Conservation (phyloP, 2,888 invertebrate species). For the Parelbella ahira region DNA sequence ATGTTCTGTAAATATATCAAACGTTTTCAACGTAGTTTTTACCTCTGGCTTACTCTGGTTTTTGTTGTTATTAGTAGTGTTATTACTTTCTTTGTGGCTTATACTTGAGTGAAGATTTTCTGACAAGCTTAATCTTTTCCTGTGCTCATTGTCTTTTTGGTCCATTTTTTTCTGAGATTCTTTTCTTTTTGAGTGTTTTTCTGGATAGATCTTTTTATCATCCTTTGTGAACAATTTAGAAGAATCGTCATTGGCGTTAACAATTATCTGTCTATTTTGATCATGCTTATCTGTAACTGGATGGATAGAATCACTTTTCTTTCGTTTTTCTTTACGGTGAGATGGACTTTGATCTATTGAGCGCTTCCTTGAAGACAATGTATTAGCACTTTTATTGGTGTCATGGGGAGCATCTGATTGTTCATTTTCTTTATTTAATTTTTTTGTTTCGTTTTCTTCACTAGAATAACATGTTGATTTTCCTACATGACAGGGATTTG, state of each 20-base stretch:
- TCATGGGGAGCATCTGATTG: constrained; percentile 35
- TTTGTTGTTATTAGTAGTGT: constrained; percentile 33
- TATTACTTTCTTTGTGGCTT: constrained; percentile 50
- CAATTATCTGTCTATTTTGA: constrained; percentile 41
- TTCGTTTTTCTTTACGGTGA: constrained; percentile 73
- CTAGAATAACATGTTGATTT: constrained; percentile 4
- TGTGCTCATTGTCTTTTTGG: constrained; percentile 42
- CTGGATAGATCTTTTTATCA: constrained; percentile 51
- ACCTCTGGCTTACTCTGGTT: constrained; percentile 43
- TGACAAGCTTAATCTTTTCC: constrained; percentile 41
- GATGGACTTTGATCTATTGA: constrained; percentile 63
- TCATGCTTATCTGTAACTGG: constrained; percentile 39
- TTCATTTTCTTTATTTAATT: constrained; percentile 31
- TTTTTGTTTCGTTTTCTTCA: constrained; percentile 10
- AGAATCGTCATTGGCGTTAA: constrained; percentile 40
- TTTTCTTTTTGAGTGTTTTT: constrained; percentile 70
- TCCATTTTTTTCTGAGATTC: constrained; percentile 44
- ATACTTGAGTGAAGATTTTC: constrained; percentile 48
- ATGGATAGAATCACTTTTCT: constrained; percentile 52
- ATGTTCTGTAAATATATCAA: constrained; percentile 64
- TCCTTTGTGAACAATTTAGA: constrained; percentile 37
- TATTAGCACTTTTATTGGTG: constrained; percentile 37
- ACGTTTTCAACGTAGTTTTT: constrained; percentile 56
- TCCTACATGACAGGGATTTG: constrained; percentile 1
- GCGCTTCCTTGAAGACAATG: constrained; percentile 56